Evolutionary conservation across 2,888 invertebrate species (phyloP).

Genomic region (Archaeoteleia sp.): DNA sequence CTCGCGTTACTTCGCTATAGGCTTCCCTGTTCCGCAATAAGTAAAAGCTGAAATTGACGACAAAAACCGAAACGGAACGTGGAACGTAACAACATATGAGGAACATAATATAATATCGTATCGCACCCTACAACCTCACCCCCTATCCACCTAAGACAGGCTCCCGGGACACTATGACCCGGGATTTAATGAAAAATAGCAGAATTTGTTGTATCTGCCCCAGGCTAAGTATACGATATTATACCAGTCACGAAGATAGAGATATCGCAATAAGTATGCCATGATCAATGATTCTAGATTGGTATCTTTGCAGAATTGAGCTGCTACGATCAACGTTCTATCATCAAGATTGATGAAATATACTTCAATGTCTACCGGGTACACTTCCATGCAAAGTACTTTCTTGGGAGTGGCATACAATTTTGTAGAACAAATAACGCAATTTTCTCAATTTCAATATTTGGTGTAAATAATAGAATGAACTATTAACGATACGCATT

Average conservation of each 20-base stretch:
- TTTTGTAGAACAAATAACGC: too few relatives aligned
- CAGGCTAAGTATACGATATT: conserved; percentile 12
- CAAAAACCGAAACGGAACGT: conserved; percentile 17
- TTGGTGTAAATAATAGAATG: too few relatives aligned
- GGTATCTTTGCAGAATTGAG: conserved; percentile 3
- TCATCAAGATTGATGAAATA: conserved; percentile 5
- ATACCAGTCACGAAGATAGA: conserved; percentile 16
- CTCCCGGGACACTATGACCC: conserved; percentile 64
- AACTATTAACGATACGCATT: too few relatives aligned
- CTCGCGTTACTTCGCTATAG: not conserved
- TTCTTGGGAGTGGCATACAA: too few relatives aligned
- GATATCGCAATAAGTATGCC: conserved; percentile 7
- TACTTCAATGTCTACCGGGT: too few relatives aligned
- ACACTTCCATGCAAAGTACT: too few relatives aligned
- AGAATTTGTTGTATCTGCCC: conserved; percentile 66
- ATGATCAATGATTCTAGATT: conserved; percentile 25
- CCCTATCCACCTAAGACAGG: conserved; percentile 33
- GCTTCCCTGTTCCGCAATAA: too few relatives aligned
- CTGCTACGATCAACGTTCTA: not conserved
- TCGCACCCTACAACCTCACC: conserved; percentile 47
- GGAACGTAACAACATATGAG: conserved; percentile 55
- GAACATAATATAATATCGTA: conserved; percentile 66
- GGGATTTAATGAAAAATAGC: conserved; percentile 71
- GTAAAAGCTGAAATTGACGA: too few relatives aligned
- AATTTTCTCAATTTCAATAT: too few relatives aligned